These are phyloP conservation scores for Lonchura striata DNA, from an alignment of 2,113 vertebrate genomes.

Conservation along the genomic window DNA sequence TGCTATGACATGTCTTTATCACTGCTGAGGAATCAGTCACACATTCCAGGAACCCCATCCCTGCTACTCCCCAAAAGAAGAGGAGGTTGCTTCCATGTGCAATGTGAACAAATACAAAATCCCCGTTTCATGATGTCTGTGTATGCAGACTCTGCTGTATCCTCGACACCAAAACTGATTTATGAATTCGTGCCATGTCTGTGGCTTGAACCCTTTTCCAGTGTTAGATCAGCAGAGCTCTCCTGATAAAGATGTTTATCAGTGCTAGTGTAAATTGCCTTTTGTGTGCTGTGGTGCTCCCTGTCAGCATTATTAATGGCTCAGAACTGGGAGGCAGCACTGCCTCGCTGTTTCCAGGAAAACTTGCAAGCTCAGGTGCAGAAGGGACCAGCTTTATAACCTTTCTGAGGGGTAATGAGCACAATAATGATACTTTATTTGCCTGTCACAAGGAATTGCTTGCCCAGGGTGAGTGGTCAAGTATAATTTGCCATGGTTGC, in stretches of 20 bases:
- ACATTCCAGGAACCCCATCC: background rate
- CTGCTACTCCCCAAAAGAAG: background rate
- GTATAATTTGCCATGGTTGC: background rate
- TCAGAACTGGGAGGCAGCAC: background rate
- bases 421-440: slow-evolving; percentile 11
- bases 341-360: background rate
- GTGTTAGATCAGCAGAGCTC: background rate
- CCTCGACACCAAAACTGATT: background rate
- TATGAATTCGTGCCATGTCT: background rate
- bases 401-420: background rate
- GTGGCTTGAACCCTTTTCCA: background rate
- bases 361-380: slow-evolving; percentile 18
- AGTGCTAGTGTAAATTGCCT: background rate
- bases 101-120: background rate
- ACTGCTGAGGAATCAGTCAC: background rate
- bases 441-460: slow-evolving; percentile 30
- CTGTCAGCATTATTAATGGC: background rate
- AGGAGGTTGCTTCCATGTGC: background rate
- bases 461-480: background rate
- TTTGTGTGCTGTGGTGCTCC: background rate
- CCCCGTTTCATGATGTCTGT: background rate
- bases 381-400: background rate
- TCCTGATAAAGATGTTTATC: slow-evolving; percentile 25
- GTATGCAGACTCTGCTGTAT: background rate
- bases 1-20: background rate